phyloP scores from a whole-genome alignment of 2,888 invertebrate genomes.

The Drosophila paramelanica region DNA sequence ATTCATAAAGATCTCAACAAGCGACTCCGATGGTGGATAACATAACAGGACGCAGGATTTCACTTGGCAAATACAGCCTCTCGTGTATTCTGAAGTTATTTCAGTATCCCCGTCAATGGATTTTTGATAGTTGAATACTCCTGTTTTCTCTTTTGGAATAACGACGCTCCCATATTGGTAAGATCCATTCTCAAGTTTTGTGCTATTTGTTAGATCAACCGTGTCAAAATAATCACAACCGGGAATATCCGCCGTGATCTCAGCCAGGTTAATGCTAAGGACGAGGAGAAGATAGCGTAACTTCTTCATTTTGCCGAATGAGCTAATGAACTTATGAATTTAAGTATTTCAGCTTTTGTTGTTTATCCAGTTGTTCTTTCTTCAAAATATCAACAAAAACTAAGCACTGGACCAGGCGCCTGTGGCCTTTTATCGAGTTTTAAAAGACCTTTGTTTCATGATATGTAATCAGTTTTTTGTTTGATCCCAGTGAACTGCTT shows the following conservation, averaged over 20 bases:
- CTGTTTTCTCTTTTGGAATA: constrained; percentile 45
- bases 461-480: neutral
- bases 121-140: constrained; percentile 32
- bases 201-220: constrained; percentile 47
- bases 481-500: too few species aligned
- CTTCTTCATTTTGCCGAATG: neutral
- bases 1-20: neutral
- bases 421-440: too few species aligned
- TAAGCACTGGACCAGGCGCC: too few species aligned
- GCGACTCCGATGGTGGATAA: constrained; percentile 34
- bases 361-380: neutral
- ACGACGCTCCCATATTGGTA: constrained; percentile 54
- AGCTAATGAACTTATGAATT: too few species aligned
- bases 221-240: constrained; percentile 55
- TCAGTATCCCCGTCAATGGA: fast-evolving
- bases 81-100: constrained; percentile 1
- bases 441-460: too few species aligned
- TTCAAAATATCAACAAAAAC: too few species aligned
- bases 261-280: neutral
- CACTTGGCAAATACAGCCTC: constrained; percentile 72
- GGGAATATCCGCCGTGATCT: neutral
- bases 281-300: neutral
- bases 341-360: too few species aligned
- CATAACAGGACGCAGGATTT: constrained; percentile 78
- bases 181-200: constrained; percentile 45